phyloP scores from a whole-genome alignment of 1,140 invertebrate species.

The Nixonia krombeini region DNA sequence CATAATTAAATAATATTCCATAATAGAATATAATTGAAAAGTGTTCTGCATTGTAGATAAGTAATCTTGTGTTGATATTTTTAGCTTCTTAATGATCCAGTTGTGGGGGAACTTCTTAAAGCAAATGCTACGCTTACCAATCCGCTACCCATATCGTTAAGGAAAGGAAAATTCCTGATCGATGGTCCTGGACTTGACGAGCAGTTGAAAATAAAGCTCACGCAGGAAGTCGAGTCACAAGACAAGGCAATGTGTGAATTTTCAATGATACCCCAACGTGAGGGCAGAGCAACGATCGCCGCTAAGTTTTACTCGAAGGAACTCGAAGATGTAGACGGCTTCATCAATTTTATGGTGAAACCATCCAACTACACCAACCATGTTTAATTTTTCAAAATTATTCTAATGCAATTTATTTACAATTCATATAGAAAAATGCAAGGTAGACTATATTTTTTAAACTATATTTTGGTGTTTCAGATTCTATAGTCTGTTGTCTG shows the following conservation, averaged over 20 bases:
- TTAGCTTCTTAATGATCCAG: conserved; percentile 73
- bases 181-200: conserved; percentile 83
- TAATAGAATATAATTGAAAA: too few species aligned
- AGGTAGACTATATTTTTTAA: too few species aligned
- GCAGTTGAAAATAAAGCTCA: conserved; percentile 78
- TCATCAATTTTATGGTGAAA: conserved; percentile 74
- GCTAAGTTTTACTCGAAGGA: conserved; percentile 86
- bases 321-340: conserved; percentile 85
- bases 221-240: conserved; percentile 75
- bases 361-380: conserved; percentile 25
- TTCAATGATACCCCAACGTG: conserved; percentile 78
- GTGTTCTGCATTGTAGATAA: too few species aligned
- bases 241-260: conserved; percentile 78
- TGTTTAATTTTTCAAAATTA: too few species aligned
- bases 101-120: conserved; percentile 76
- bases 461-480: too few species aligned
- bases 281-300: conserved; percentile 80
- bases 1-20: too few species aligned
- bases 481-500: too few species aligned
- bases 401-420: too few species aligned
- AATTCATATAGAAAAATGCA: too few species aligned
- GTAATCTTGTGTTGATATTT: too few species aligned
- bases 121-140: conserved; percentile 81
- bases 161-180: conserved; percentile 80
- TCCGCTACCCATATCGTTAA: conserved; percentile 81